These are phyloP conservation scores for Bergia puertoricense DNA, from an alignment of 92 coral and sea anemone species.

Conservation along the genomic window DNA sequence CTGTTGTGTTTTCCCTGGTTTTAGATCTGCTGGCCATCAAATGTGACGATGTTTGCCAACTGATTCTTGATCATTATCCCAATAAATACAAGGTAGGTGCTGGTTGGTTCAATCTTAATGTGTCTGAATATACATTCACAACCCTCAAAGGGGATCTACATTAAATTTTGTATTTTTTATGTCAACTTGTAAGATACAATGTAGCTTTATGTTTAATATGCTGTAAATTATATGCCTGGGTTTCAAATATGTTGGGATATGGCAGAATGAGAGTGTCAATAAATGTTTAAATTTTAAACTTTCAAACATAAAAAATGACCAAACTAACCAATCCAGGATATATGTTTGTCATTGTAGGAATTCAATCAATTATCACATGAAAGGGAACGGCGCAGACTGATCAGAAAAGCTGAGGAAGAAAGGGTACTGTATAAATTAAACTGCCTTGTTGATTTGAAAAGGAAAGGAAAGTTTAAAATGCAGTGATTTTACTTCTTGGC, in stretches of 20 bases:
- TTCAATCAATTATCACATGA: conserved; percentile 73
- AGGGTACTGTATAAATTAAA: conserved; percentile 49
- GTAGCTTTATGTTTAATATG: too few species aligned
- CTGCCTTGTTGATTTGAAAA: neutral
- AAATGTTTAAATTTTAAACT: too few species aligned
- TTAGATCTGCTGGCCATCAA: conserved; percentile 59
- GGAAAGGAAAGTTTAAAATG: neutral
- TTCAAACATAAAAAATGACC: neutral
- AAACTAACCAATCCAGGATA: neutral
- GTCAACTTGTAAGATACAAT: too few species aligned
- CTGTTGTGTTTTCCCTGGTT: neutral
- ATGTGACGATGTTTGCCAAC: conserved; percentile 81
- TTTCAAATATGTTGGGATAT: too few species aligned
- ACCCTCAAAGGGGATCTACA: too few species aligned
- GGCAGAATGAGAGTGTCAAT: too few species aligned
- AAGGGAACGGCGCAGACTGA: conserved; percentile 78
- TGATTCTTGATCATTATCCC: conserved; percentile 83
- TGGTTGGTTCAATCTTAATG: too few species aligned
- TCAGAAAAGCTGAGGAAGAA: conserved; percentile 85
- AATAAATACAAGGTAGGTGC: conserved; percentile 66
- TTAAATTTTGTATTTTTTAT: too few species aligned
- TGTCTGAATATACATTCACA: too few species aligned
- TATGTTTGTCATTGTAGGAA: conserved; percentile 51
- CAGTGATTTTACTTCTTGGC: too few species aligned
- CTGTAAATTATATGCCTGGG: too few species aligned